Percentiles rank a stretch among this genome's conserved stretches.
phyloP scores from a whole-genome alignment of 2,113 vertebrate species.

The Turdus rufiventris region DNA sequence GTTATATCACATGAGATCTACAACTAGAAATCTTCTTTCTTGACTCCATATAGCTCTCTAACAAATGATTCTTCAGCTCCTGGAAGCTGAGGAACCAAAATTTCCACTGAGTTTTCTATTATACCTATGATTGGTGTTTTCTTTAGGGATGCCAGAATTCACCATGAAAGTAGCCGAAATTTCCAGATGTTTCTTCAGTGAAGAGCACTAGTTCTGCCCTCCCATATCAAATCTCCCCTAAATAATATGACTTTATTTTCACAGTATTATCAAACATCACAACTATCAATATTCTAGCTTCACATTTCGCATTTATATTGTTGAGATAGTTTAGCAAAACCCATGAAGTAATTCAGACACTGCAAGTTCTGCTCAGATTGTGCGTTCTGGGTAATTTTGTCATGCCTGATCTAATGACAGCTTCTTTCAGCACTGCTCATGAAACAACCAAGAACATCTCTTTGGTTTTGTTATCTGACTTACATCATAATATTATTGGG shows the following conservation, averaged over 20 bases:
- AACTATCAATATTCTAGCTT: neutral
- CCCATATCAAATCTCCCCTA: neutral
- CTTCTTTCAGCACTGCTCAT: neutral
- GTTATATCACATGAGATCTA: neutral
- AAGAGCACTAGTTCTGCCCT: neutral
- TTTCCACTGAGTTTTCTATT: neutral
- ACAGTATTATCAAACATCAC: neutral
- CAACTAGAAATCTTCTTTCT: neutral
- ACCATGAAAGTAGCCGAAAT: neutral
- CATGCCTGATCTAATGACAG: neutral
- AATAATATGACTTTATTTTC: neutral
- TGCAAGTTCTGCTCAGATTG: neutral
- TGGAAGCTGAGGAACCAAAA: neutral
- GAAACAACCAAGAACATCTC: neutral
- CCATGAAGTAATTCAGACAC: neutral
- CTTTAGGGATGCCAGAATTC: neutral
- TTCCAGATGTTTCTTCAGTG: neutral
- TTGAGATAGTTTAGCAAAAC: neutral
- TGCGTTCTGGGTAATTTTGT: neutral
- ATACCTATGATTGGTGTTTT: neutral
- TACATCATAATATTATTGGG: neutral
- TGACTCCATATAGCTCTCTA: neutral
- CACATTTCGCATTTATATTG: neutral
- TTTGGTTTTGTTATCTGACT: neutral
- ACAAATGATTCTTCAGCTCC: neutral